Conservation (phyloP, 2,113 vertebrate genomes). For the Catharus fuscescens region DNA sequence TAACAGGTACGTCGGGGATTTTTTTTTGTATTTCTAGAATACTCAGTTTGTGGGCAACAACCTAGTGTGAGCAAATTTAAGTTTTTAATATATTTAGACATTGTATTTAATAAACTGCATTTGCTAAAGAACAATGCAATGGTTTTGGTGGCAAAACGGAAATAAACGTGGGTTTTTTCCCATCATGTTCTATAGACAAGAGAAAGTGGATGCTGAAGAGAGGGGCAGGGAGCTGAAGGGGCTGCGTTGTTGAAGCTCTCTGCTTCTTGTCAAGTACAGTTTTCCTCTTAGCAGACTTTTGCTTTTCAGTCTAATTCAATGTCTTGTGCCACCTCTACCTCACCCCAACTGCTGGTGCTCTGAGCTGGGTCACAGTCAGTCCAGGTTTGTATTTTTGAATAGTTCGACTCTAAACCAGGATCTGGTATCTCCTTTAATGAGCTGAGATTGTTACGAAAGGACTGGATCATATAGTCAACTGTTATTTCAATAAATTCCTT, state of each 20-base stretch:
- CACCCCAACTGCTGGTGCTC: background rate
- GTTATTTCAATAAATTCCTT: background rate
- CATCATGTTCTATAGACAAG: accelerated
- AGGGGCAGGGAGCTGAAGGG: background rate
- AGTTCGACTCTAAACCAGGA: background rate
- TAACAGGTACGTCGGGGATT: accelerated
- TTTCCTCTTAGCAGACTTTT: background rate
- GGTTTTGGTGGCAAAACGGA: background rate
- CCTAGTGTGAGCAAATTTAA: background rate
- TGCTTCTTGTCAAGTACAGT: background rate
- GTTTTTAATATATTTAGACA: background rate
- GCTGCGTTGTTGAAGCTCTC: background rate
- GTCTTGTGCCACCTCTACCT: background rate
- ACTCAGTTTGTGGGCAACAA: background rate
- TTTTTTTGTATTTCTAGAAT: background rate
- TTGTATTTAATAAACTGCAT: background rate
- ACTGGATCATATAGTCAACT: background rate
- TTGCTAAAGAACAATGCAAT: background rate
- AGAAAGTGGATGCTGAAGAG: background rate
- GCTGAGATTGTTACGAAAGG: background rate
- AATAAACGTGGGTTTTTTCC: accelerated
- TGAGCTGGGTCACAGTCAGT: background rate
- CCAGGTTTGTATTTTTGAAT: background rate
- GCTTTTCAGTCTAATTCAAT: background rate
- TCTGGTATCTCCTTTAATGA: background rate